These are phyloP conservation scores for Beris morrisii DNA, from an alignment of 2,888 invertebrate species.

Conservation along the genomic window DNA sequence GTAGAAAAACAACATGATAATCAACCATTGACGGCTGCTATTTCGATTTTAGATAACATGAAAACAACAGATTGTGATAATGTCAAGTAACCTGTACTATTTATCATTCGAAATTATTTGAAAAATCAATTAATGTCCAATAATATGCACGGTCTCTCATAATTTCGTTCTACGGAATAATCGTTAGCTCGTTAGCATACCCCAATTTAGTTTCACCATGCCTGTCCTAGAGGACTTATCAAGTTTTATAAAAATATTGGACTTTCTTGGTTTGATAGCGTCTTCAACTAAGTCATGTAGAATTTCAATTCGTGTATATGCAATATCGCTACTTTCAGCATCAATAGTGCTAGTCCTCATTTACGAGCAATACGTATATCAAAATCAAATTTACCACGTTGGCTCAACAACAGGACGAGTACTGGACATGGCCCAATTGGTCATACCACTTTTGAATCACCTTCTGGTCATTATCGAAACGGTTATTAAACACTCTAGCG, in stretches of 20 bases:
- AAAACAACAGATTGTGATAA: too few species aligned
- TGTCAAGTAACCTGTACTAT: too few species aligned
- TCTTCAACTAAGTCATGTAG: not conserved
- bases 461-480: constrained; percentile 21
- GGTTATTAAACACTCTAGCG: not conserved
- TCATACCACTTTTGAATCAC: constrained; percentile 26
- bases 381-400: constrained; percentile 9
- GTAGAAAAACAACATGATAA: too few species aligned
- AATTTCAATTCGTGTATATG: not conserved
- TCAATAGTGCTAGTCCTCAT: not conserved
- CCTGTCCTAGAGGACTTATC: constrained; percentile 1
- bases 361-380: not conserved
- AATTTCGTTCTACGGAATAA: too few species aligned
- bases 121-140: too few species aligned
- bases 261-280: constrained; percentile 3
- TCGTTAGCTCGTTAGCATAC: too few species aligned
- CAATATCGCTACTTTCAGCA: not conserved
- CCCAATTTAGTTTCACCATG: not conserved
- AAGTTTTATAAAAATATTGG: not conserved
- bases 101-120: too few species aligned
- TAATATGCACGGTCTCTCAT: too few species aligned
- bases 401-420: constrained; percentile 16
- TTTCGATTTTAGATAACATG: too few species aligned
- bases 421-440: constrained; percentile 16
- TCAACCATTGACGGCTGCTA: too few species aligned